phyloP scores from a whole-genome alignment of 2,888 invertebrate species.

The Lasioglossum figueresi region DNA sequence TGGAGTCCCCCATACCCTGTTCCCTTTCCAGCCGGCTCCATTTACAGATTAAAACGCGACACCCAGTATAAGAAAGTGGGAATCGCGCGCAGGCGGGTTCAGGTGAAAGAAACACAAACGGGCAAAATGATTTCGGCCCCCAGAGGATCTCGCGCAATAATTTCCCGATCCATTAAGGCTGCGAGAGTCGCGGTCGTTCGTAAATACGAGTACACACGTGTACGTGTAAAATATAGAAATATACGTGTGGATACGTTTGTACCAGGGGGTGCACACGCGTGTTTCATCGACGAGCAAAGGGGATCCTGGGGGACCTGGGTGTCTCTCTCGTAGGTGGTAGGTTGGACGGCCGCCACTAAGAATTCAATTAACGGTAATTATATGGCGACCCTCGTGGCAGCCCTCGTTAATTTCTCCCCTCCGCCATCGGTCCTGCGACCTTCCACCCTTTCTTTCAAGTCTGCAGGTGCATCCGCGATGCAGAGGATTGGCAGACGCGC shows the following conservation, averaged over 20 bases:
- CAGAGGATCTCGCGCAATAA: constrained; percentile 61
- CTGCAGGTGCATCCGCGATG: constrained; percentile 66
- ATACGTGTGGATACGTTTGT: constrained; percentile 29
- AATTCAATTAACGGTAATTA: constrained; percentile 82
- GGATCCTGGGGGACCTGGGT: constrained; percentile 47
- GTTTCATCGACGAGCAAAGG: not conserved
- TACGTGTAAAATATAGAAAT: not conserved
- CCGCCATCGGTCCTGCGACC: constrained; percentile 33
- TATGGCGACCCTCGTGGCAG: constrained; percentile 68
- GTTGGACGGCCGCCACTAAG: constrained; percentile 78
- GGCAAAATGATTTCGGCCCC: constrained; percentile 60
- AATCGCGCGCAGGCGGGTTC: constrained; percentile 30
- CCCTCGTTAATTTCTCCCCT: constrained; percentile 67
- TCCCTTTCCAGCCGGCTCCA: constrained; percentile 32
- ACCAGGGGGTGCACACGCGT: constrained; percentile 53
- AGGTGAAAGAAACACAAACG: constrained; percentile 54
- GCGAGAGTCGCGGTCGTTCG: constrained; percentile 33
- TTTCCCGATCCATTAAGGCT: constrained; percentile 70
- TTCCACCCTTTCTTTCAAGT: constrained; percentile 21
- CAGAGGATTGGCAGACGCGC: constrained; percentile 48
- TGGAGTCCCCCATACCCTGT: not conserved
- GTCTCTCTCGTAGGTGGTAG: constrained; percentile 62
- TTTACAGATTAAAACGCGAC: constrained; percentile 61
- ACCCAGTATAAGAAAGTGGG: constrained; percentile 47
- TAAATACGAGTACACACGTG: constrained; percentile 22